phyloP scores from a whole-genome alignment of 2,797 vertebrate genomes.

The Leucoraja ocellata region DNA sequence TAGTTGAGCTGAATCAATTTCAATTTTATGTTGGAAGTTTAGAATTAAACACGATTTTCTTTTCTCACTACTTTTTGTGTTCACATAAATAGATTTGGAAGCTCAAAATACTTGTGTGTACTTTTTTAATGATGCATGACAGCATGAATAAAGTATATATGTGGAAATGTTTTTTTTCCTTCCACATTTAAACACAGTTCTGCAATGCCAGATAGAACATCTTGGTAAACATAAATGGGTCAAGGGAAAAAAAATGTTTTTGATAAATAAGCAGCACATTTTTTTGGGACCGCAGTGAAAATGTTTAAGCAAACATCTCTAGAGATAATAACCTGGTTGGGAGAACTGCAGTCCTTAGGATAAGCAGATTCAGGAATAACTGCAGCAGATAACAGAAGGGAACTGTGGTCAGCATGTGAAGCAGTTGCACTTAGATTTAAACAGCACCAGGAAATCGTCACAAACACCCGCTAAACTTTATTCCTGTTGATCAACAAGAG shows the following conservation, averaged over 20 bases:
- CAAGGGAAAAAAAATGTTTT: neutral
- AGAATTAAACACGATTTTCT: neutral
- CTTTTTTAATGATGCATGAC: neutral
- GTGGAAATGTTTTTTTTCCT: neutral
- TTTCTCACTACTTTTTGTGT: neutral
- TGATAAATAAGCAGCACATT: neutral
- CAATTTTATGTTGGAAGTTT: neutral
- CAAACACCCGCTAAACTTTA: slow-evolving; percentile 1
- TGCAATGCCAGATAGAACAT: neutral
- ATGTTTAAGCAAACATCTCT: neutral
- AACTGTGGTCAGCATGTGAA: neutral
- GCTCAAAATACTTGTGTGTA: neutral
- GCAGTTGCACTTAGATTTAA: neutral
- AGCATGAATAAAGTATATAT: neutral
- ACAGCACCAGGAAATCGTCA: neutral
- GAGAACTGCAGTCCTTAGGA: neutral
- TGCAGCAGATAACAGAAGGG: neutral
- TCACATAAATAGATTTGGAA: neutral
- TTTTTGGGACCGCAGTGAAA: neutral
- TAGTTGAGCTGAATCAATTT: neutral
- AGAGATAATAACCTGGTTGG: neutral
- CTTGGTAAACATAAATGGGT: neutral
- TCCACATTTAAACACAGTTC: neutral
- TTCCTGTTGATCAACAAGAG: neutral
- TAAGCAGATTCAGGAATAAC: neutral